Evolutionary conservation across 2,888 invertebrate genomes (phyloP), one percentile per base, ranked within the genome.

Genomic region (Bhutanitis thaidina): DNA sequence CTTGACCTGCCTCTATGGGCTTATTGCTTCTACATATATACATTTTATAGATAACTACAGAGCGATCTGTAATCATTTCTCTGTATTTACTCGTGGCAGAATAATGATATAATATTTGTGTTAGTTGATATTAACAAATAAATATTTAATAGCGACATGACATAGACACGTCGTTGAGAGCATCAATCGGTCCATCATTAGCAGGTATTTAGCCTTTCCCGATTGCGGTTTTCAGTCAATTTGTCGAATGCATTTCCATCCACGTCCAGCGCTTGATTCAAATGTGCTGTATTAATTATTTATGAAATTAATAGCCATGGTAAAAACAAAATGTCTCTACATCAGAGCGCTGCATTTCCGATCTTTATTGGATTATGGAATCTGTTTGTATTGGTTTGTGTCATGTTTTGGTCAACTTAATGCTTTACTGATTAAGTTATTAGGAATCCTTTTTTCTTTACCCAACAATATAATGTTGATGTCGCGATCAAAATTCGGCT

Each of bases 211-310:
- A 86, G 85, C 81, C 82, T 85, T 86, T 84, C 76, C 77, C 71
- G 76, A 74, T 73, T 88, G 89, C 76, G 88, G 88, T 87, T 80
- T 79, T 69, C 80, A 83, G 86, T 86, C 86, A 88, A 89, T 88
- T 88, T 86, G 80, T 65, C 74, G 85, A 85, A 79, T 84, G 84
- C 81, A 84, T 85, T 84, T 80, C 76, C 78, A 83, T 80, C 81
- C 77, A 76, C 66, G 70, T 66, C 74, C 84, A 76, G 77, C 80
- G 52, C 56, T 58, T 80, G 71, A 59, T 65, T 69, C 76, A 74
- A 81, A 86, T 84, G 76, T 77, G 74, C 67, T 69, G 69, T 73
- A 84, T 88, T 81, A 80, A 87, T 86, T 83, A 88, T 88, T 87
- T 85, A 88, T 81, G 78, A 80, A 78, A 80, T 82, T 83, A 82